Evolutionary conservation across 2,797 vertebrate genomes (phyloP).

Genomic region (Danio kyathit): DNA sequence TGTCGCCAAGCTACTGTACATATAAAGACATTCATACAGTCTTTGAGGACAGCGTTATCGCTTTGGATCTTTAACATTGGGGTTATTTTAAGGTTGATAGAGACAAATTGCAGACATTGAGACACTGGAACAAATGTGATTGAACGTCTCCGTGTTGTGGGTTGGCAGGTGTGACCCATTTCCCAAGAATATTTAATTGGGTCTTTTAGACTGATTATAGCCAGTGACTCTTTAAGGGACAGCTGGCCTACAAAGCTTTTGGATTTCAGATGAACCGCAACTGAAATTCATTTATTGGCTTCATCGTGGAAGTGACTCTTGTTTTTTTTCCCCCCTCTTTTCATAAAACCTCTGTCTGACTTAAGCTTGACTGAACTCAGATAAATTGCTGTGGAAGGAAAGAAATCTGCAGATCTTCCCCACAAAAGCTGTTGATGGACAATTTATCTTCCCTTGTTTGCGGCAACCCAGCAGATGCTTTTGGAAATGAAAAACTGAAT

Average conservation of each 20-base stretch:
- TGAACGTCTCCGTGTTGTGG: conserved; percentile 60
- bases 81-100: conserved; percentile 63
- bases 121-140: conserved; percentile 66
- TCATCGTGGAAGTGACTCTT: conserved; percentile 52
- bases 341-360: conserved; percentile 60
- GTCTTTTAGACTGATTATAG: conserved; percentile 59
- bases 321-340: conserved; percentile 24
- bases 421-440: conserved; percentile 68
- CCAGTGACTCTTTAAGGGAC: conserved; percentile 49
- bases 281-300: conserved; percentile 14
- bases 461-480: conserved; percentile 66
- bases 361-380: conserved; percentile 67
- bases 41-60: conserved; percentile 44
- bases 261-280: conserved; percentile 6
- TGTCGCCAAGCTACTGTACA: not conserved
- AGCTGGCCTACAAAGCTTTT: conserved; percentile 52
- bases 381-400: conserved; percentile 65
- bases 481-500: conserved; percentile 73
- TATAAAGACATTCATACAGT: not conserved
- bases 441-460: conserved; percentile 70
- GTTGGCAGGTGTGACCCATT: conserved; percentile 71
- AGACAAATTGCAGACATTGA: conserved; percentile 61
- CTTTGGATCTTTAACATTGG: conserved; percentile 66
- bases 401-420: conserved; percentile 61
- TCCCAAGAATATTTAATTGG: conserved; percentile 59